Percentiles rank a stretch among this genome's conserved stretches.
These are phyloP conservation scores for Parus major DNA, from an alignment of 2,113 vertebrate genomes.

Conservation along the genomic window DNA sequence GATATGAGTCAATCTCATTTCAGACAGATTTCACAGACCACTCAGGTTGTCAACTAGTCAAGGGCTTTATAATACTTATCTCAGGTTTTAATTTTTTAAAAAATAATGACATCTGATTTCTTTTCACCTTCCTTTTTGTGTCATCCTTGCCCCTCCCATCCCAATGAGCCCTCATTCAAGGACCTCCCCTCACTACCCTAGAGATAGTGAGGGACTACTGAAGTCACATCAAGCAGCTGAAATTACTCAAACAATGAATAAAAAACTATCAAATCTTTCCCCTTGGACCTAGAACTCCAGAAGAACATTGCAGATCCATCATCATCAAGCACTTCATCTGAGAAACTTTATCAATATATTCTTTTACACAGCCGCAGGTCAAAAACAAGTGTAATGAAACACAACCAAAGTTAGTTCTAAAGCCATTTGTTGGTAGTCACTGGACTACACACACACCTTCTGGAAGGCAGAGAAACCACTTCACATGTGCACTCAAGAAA, in stretches of 20 bases:
- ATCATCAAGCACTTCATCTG: background rate
- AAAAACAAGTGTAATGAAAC: background rate
- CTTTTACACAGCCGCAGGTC: background rate
- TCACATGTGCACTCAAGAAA: fast-evolving
- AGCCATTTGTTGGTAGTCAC: background rate
- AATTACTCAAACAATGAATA: background rate
- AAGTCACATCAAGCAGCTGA: background rate
- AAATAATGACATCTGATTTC: background rate
- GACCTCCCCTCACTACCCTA: background rate
- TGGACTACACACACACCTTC: background rate
- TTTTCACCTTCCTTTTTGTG: background rate
- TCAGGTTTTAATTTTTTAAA: background rate
- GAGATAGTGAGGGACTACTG: background rate
- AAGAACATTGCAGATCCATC: background rate
- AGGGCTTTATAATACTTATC: background rate
- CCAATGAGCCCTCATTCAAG: background rate
- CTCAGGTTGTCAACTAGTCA: background rate
- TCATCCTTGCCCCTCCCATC: fast-evolving
- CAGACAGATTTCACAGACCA: background rate
- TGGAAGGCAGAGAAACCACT: background rate
- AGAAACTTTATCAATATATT: background rate
- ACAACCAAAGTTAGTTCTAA: fast-evolving
- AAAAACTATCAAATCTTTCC: background rate
- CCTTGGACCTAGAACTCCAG: background rate
- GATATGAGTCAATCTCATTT: fast-evolving